Evolutionary conservation across 2,113 vertebrate species (phyloP).

Genomic region (Poicephalus gulielmi): DNA sequence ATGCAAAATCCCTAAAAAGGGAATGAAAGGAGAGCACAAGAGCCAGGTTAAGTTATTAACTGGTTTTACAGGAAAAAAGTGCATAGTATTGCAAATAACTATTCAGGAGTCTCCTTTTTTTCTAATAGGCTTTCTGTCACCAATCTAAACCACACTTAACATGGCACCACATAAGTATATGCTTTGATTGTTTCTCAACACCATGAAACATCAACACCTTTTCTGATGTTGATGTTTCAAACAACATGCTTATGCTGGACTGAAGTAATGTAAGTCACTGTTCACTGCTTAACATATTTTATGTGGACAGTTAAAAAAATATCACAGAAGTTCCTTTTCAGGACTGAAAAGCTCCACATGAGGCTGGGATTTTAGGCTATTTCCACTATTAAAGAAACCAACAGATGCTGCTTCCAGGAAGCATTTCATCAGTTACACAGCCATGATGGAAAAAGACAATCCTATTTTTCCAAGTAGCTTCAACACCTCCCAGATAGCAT

Average conservation of each 20-base stretch:
- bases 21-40: not conserved
- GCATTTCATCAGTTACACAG: not conserved
- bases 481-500: not conserved
- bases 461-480: not conserved
- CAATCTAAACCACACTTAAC: not conserved
- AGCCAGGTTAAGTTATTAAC: not conserved
- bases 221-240: not conserved
- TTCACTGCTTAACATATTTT: not conserved
- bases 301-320: not conserved
- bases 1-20: not conserved
- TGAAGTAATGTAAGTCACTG: not conserved
- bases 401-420: not conserved
- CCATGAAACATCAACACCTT: not conserved
- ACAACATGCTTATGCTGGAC: accelerated
- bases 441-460: accelerated
- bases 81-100: not conserved
- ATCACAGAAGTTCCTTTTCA: not conserved
- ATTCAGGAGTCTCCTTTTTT: not conserved
- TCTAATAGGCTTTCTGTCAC: not conserved
- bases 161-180: not conserved
- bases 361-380: not conserved
- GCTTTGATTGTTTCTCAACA: not conserved
- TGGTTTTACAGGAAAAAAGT: not conserved
- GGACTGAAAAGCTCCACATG: not conserved
- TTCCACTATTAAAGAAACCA: not conserved